Evolutionary conservation across 2,888 invertebrate genomes (phyloP), one percentile per base, ranked within the genome.

Genomic region (Chaetogeoica ovagalla): DNA sequence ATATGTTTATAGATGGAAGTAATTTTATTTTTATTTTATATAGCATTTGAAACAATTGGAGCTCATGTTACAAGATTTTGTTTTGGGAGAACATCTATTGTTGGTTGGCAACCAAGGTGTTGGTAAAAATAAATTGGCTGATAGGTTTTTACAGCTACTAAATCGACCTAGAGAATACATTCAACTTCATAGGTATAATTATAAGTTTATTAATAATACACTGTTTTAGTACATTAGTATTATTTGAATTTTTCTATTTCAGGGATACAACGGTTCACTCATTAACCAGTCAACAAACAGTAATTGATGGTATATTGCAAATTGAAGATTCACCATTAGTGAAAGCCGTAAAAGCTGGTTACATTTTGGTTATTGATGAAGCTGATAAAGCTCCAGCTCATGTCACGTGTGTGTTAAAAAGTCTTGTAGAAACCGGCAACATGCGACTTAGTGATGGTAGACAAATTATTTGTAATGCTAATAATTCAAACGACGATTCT

Each of bases 21-120:
- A 23, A 60, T 23, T 60, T 23, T 15, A 23, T 65, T 77, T 69
- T 21, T 15, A 15, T 48, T 43, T 65, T 71, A 83, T 85, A n/a
- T 85, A 97, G 88, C 98, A 98, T 86, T 88, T 97, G 72, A 88
- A 88, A 66, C 88, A 97, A 7, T 88, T 98, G 86, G 97, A 97
- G 86, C 91, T 92, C 85, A 88, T 98, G 84, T 86, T 97, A 19
- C 94, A 95, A 87, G 97, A 98, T 86, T 97, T 94, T 85, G 86
- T 92, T 2, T 89, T 98, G 0, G 97, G 96, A 0, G 94, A 96
- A 85, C 96, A 98, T 88, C 88, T 98, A 63, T 88, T 98, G 0
- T 87, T 98, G 72, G 96, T 98, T n/a, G 98, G 98, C 0, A 98
- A 98, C 87, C 98, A 98, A 87, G 96, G 96, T 55, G 98, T 98